Percentiles rank a stretch among this genome's conserved stretches.
phyloP scores from a whole-genome alignment of 1,140 invertebrate species.

The Drosophila chauvacae region DNA sequence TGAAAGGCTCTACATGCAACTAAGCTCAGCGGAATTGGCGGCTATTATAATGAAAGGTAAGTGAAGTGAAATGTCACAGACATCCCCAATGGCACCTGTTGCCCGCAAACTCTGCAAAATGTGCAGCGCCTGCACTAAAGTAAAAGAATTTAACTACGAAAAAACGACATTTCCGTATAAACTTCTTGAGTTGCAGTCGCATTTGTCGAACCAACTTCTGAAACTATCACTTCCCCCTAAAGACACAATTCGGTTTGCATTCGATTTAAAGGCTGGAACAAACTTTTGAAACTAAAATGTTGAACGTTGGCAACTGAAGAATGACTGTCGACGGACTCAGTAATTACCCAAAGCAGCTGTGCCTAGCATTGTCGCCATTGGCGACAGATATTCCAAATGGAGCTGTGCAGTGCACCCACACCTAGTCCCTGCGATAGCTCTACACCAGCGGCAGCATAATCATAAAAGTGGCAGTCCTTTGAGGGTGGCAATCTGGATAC shows the following conservation, averaged over 20 bases:
- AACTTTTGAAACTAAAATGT: slow-evolving; percentile 38
- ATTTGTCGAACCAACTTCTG: no score
- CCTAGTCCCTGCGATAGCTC: not conserved
- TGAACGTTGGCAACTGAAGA: slow-evolving; percentile 9
- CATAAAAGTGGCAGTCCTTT: slow-evolving; percentile 34
- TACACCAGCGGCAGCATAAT: slow-evolving; percentile 14
- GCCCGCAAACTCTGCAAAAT: slow-evolving; percentile 13
- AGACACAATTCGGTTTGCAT: not conserved
- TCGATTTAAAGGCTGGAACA: slow-evolving; percentile 2
- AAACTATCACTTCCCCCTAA: not conserved
- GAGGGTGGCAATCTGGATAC: slow-evolving; percentile 36
- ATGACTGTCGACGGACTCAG: slow-evolving; percentile 1
- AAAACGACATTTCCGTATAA: not conserved
- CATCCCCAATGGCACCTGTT: slow-evolving; percentile 33
- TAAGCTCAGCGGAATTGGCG: slow-evolving; percentile 75
- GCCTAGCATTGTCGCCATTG: slow-evolving; percentile 7
- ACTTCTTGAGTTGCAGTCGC: not conserved
- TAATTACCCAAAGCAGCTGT: slow-evolving; percentile 18
- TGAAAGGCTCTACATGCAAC: slow-evolving; percentile 75
- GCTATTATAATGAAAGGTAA: slow-evolving; percentile 83
- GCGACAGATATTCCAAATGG: slow-evolving; percentile 21
- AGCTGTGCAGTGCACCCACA: not conserved
- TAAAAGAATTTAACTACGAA: not conserved
- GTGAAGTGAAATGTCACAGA: slow-evolving; percentile 18
- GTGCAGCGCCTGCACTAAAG: not conserved